Conservation (phyloP, 2,113 vertebrate species). For the Charina bottae region DNA sequence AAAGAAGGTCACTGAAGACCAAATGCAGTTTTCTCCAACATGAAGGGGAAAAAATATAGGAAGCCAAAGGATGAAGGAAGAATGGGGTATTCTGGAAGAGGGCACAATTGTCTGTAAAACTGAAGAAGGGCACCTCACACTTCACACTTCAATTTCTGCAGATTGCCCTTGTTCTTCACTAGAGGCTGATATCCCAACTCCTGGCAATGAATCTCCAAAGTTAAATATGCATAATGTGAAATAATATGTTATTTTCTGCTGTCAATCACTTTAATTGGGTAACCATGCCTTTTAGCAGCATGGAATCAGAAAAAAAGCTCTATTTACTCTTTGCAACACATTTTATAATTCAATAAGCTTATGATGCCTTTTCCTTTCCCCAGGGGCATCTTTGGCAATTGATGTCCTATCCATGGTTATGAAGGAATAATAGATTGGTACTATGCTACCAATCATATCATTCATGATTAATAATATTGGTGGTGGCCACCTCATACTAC, state of each 20-base stretch:
- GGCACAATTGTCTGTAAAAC: background rate
- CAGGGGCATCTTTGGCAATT: background rate
- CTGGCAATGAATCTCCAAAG: background rate
- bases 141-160: too few relatives aligned
- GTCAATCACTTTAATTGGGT: background rate
- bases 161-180: background rate
- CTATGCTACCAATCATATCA: background rate
- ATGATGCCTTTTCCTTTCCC: too few relatives aligned
- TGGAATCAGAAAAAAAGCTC: background rate
- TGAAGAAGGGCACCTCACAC: background rate
- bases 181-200: background rate
- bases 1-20: background rate
- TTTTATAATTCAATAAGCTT: background rate
- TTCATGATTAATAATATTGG: background rate
- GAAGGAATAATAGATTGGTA: background rate
- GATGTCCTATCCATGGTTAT: background rate
- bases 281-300: background rate
- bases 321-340: background rate
- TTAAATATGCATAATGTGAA: background rate
- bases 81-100: background rate
- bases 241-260: background rate
- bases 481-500: background rate
- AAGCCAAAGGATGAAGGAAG: background rate
- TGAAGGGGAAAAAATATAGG: background rate
- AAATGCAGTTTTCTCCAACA: background rate